Evolutionary conservation across 2,797 vertebrate species (phyloP).

Genomic region (Poeciliopsis turneri): DNA sequence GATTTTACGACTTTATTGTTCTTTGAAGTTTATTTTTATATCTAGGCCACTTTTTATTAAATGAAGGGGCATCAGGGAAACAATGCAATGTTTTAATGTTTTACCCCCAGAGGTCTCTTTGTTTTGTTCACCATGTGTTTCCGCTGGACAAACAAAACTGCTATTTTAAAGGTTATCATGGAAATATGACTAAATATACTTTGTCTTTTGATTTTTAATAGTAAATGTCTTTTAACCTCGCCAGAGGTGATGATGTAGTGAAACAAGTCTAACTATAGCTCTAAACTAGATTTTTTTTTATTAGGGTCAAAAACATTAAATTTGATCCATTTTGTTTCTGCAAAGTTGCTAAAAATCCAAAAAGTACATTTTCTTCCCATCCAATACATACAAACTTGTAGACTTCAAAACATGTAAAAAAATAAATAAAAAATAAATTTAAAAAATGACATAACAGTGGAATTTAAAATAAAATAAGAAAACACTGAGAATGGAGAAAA

Average conservation of each 20-base stretch:
- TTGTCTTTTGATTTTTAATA: neutral
- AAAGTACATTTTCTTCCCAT: neutral
- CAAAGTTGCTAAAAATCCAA: neutral
- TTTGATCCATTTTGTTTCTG: neutral
- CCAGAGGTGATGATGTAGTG: neutral
- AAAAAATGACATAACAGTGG: neutral
- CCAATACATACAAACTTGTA: neutral
- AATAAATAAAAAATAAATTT: neutral
- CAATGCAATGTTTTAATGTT: neutral
- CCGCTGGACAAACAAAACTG: neutral
- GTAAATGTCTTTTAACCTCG: neutral
- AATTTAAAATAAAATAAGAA: neutral
- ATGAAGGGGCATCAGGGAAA: neutral
- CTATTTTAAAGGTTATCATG: neutral
- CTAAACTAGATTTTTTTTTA: neutral
- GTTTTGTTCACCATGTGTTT: neutral
- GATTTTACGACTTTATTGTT: neutral
- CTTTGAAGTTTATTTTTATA: neutral
- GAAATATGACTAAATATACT: neutral
- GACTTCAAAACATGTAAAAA: neutral
- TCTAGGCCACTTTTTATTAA: neutral
- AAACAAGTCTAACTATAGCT: neutral
- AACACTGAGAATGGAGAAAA: neutral
- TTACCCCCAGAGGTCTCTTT: neutral
- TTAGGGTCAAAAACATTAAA: neutral